A percentile compares a stretch with the other conserved stretches of the same genome.
Evolutionary conservation across 2,797 vertebrate species (phyloP).

Genomic region (Helostoma temminkii): DNA sequence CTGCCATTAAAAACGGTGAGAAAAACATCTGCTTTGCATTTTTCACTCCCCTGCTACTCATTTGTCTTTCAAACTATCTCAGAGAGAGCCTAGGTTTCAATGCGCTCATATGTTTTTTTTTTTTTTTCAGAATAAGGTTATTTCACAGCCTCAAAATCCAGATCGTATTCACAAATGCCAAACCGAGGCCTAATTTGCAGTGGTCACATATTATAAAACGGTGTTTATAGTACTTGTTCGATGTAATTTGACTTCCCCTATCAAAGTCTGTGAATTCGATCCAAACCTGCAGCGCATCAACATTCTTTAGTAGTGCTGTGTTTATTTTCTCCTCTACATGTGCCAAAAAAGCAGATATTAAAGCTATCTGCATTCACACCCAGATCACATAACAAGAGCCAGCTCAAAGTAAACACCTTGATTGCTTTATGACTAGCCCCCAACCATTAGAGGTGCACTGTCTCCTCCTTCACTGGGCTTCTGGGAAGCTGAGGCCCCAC

Average conservation of each 20-base stretch:
- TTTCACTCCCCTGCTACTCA: slow-evolving; percentile 84
- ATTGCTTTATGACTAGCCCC: slow-evolving; percentile 72
- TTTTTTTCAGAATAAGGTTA: slow-evolving; percentile 54
- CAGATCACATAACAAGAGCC: slow-evolving; percentile 59
- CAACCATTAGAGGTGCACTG: slow-evolving; percentile 64
- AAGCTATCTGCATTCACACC: slow-evolving; percentile 64
- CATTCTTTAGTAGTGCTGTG: neutral
- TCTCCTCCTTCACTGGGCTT: slow-evolving; percentile 63
- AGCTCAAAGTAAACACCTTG: slow-evolving; percentile 77
- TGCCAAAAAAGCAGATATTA: slow-evolving; percentile 32
- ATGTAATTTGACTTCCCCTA: slow-evolving; percentile 1
- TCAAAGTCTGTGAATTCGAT: slow-evolving; percentile 16
- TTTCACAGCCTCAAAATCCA: slow-evolving; percentile 58
- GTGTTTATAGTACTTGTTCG: slow-evolving; percentile 5
- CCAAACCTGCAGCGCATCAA: slow-evolving; percentile 8
- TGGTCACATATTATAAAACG: slow-evolving; percentile 9
- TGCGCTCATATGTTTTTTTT: slow-evolving; percentile 50
- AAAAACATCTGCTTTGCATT: slow-evolving; percentile 89
- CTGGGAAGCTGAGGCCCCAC: slow-evolving; percentile 67
- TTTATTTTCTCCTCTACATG: slow-evolving; percentile 34
- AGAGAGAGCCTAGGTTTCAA: slow-evolving; percentile 65
- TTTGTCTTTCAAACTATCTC: slow-evolving; percentile 83
- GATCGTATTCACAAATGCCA: slow-evolving; percentile 32
- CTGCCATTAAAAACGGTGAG: slow-evolving; percentile 96
- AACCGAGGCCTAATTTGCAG: slow-evolving; percentile 27